Evolutionary conservation across 1,140 invertebrate genomes (phyloP).

Genomic region (Macrostomum lignano): DNA sequence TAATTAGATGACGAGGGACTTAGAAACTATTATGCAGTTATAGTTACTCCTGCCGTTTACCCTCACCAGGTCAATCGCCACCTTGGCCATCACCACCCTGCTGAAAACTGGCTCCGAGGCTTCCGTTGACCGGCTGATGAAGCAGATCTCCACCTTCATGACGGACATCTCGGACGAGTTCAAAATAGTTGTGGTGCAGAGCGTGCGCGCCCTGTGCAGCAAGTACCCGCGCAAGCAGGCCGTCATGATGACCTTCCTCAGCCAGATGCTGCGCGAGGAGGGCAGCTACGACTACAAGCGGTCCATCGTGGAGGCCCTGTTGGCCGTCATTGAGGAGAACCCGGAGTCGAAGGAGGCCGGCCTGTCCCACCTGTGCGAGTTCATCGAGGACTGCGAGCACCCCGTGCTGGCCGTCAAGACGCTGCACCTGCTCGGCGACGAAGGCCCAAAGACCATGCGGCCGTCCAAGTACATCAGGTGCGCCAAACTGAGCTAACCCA

Average conservation of each 20-base stretch:
- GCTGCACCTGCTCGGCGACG: slow-evolving; percentile 73
- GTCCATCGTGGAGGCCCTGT: slow-evolving; percentile 88
- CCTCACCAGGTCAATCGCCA: no score
- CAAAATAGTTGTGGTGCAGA: slow-evolving; percentile 80
- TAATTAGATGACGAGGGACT: no score
- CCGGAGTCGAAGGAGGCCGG: slow-evolving; percentile 70
- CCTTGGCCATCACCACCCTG: slow-evolving; percentile 80
- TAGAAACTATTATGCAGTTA: no score
- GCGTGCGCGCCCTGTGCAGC: slow-evolving; percentile 49
- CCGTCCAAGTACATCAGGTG: slow-evolving; percentile 79
- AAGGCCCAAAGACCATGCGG: slow-evolving; percentile 70
- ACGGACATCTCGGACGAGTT: slow-evolving; percentile 97
- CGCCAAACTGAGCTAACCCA: no score
- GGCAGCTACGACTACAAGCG: slow-evolving; percentile 92
- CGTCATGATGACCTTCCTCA: slow-evolving; percentile 75
- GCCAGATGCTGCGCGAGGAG: slow-evolving; percentile 79
- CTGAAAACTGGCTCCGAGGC: slow-evolving; percentile 83
- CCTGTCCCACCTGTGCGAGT: slow-evolving; percentile 69
- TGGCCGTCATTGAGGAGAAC: slow-evolving; percentile 86
- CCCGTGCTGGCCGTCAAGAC: slow-evolving; percentile 80
- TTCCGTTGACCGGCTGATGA: slow-evolving; percentile 86
- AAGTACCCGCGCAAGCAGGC: slow-evolving; percentile 90
- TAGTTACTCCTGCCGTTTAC: no score
- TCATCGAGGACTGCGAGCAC: slow-evolving; percentile 98
- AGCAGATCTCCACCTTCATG: slow-evolving; percentile 85